These are phyloP conservation scores for Rotaria magnacalcarata DNA, from an alignment of 2,888 invertebrate species.

Conservation along the genomic window DNA sequence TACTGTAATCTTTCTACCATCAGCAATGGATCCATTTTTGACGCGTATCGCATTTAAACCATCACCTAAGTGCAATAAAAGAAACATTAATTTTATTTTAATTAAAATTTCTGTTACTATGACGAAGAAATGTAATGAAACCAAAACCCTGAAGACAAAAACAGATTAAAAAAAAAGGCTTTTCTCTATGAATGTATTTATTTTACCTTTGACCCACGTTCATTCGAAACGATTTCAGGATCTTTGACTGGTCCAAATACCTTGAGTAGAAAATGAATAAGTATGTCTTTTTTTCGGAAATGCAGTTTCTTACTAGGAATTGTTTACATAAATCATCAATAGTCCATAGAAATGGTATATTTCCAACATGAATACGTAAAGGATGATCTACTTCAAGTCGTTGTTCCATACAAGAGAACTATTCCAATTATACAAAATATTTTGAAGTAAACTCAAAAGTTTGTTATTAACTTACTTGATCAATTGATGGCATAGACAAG, in stretches of 20 bases:
- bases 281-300: too few species aligned
- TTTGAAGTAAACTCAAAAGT: neutral
- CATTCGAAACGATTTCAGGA: conserved; percentile 30
- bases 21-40: conserved; percentile 22
- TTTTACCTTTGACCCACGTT: conserved; percentile 15
- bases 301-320: neutral
- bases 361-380: conserved; percentile 33
- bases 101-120: neutral
- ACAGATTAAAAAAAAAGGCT: neutral
- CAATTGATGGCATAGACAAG: neutral
- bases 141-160: neutral
- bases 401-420: neutral
- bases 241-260: conserved; percentile 11
- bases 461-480: neutral
- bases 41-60: conserved; percentile 19
- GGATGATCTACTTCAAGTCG: neutral
- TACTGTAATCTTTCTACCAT: conserved; percentile 27
- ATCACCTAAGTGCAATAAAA: neutral
- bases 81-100: neutral
- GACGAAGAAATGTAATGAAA: conserved; percentile 28
- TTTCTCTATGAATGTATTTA: neutral
- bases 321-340: conserved; percentile 15
- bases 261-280: neutral
- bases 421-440: neutral
- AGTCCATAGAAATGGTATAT: conserved; percentile 20